A percentile compares a stretch with the other conserved stretches of the same genome.
Evolutionary conservation across 2,113 vertebrate species (phyloP).

Genomic region (Paramormyrops kingsleyae): DNA sequence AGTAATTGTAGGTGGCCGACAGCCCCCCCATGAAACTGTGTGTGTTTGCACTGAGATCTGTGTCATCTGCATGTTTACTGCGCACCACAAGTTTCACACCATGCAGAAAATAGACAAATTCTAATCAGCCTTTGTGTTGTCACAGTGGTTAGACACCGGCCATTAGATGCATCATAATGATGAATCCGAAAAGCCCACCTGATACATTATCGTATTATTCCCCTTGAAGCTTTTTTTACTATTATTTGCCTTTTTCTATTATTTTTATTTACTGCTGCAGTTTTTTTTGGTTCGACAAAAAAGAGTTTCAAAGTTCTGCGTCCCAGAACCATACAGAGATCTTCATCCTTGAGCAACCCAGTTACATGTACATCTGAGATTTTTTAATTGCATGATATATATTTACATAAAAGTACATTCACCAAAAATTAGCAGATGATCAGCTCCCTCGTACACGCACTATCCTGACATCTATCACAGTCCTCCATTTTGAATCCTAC

Average conservation of each 20-base stretch:
- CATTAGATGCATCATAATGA: neutral
- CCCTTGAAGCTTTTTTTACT: neutral
- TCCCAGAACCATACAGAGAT: neutral
- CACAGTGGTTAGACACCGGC: neutral
- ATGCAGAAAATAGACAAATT: neutral
- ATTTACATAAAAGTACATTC: neutral
- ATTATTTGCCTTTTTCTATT: neutral
- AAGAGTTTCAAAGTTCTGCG: neutral
- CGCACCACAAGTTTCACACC: neutral
- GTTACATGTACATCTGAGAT: neutral
- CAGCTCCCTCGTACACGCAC: neutral
- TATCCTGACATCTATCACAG: neutral
- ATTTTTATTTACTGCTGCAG: neutral
- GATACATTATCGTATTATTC: neutral
- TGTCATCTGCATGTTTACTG: neutral
- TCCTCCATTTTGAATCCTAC: constrained; percentile 8
- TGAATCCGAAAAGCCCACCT: neutral
- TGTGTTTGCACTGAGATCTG: neutral
- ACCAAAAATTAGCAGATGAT: neutral
- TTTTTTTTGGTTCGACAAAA: neutral
- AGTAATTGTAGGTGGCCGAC: neutral
- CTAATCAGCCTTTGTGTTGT: neutral
- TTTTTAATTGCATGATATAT: neutral
- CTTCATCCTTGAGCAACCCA: neutral
- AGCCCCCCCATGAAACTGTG: neutral